Base-by-base conservation (phyloP, 2,113 vertebrate species). In the Balaenoptera acutorostrata region DNA sequence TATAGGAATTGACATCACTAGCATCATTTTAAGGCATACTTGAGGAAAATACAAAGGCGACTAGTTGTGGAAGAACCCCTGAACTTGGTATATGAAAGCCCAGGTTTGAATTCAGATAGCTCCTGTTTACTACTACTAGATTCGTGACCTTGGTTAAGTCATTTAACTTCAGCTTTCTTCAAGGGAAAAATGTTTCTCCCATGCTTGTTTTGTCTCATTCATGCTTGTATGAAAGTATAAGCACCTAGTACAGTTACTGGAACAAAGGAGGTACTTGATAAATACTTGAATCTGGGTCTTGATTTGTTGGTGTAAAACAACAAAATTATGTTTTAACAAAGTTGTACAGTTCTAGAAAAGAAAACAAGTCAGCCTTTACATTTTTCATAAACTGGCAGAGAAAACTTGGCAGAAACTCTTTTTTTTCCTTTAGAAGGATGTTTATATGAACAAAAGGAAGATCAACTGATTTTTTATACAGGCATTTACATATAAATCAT, bases 321-420 rank as follows among this genome's bases (percentile, higher is more conserved):
- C 39, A 84, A 36, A 93, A 66, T 52, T 92, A 52, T 90, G 36
- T 66, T 97, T 90, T 85, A 96, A 49, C 68, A 88, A 11, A 55
- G 23, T 90, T 66, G 2, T 39, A 39, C 44, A 89, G 59, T 85
- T 93, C 36, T 61, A 33, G 14, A 44, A 59, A 93, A 83, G 46
- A 74, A 90, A 78, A 25, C 15, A 94, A 88, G n/a, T 89, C 39
- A 74, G n/a, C 46, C 23, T 90, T 88, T 7, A 66, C 29, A 33
- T 90, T 92, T 95, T 95, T 84, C 11, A 25, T 72, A 88, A 90
- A 61, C 18, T 63, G 20, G 15, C 86, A 77, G 31, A 91, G 55
- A 88, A 91, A 86, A 92, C 27, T 52, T 52, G 52, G 5, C 17
- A 52, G 52, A 52, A 52, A 17, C 52, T 17, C 6, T 52, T 52